Evolutionary conservation across 2,113 vertebrate species (phyloP), one percentile per base, ranked within the genome.

Genomic region (Sakesphorus luctuosus): DNA sequence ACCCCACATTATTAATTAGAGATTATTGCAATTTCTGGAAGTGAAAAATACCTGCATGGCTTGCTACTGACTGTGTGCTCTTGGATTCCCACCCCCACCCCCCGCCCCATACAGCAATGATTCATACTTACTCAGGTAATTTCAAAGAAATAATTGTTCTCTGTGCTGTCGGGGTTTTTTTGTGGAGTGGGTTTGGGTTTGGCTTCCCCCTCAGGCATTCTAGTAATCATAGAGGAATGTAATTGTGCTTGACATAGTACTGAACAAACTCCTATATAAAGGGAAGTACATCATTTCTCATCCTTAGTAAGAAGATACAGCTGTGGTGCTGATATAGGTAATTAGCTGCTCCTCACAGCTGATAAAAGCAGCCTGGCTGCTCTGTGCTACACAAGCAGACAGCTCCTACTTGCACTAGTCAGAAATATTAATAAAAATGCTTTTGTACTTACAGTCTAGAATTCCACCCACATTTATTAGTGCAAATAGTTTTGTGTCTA

Each of bases 101-200:
- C 47, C 8, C 28, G 29, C 17, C 17, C 14, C 25, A 26, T 18
- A 18, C 52, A 55, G 29, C 18, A 55, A 14, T n/a, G 3, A 46
- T 47, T 35, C 8, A 17, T 40, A 71, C 18, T 66, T 84, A n/a
- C 31, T 71, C 46, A 49, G 24, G 46, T 28, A 62, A 66, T 47
- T 75, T 79, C 12, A 82, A 65, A 11, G 47, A 82, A 82, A 75
- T 33, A 75, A 33, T 76, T 58, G 4, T 3, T 81, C 84, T 67
- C 2, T 46, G 6, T 21, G 5, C 16, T 33, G 5, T 3, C 0
- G 3, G 6, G 2, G 17, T 38, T 62, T 44, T 17, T 38, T 46
- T 33, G 23, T 52, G 15, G 18, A 44, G 28, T 16, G 15, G 9
- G 67, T 81, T 59, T 44, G 19, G 5, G 7, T 18, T 23, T 53